phyloP scores from a whole-genome alignment of 1,140 invertebrate species.

The Lanistes nyassanus region DNA sequence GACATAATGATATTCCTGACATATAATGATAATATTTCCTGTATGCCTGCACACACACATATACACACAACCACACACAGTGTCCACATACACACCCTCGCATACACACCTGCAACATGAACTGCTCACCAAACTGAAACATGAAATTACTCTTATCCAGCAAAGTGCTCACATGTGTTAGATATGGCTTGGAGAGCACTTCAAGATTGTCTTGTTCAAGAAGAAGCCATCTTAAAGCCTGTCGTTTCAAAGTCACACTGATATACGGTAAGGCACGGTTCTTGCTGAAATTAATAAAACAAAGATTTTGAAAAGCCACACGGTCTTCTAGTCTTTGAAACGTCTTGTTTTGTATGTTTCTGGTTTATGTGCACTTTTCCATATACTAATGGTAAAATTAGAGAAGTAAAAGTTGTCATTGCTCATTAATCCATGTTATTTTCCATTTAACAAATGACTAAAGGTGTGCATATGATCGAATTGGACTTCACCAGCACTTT shows the following conservation, averaged over 20 bases:
- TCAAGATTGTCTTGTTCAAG: slow-evolving; percentile 19
- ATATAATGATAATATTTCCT: background rate
- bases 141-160: too few relatives aligned
- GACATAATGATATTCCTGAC: background rate
- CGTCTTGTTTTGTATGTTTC: too few relatives aligned
- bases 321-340: too few relatives aligned
- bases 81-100: slow-evolving; percentile 5
- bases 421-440: too few relatives aligned
- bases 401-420: too few relatives aligned
- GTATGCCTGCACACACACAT: background rate
- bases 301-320: too few relatives aligned
- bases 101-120: background rate
- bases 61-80: background rate
- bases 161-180: background rate
- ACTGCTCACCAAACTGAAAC: background rate
- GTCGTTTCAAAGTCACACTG: slow-evolving; percentile 10
- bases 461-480: too few relatives aligned
- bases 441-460: too few relatives aligned
- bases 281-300: slow-evolving; percentile 8
- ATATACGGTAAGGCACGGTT: slow-evolving; percentile 7
- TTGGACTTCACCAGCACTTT: too few relatives aligned
- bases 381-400: too few relatives aligned
- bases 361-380: too few relatives aligned
- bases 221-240: slow-evolving; percentile 16
- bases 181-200: slow-evolving; percentile 17